phyloP scores from a whole-genome alignment of 2,113 vertebrate species.

The Rhinoderma darwinii region DNA sequence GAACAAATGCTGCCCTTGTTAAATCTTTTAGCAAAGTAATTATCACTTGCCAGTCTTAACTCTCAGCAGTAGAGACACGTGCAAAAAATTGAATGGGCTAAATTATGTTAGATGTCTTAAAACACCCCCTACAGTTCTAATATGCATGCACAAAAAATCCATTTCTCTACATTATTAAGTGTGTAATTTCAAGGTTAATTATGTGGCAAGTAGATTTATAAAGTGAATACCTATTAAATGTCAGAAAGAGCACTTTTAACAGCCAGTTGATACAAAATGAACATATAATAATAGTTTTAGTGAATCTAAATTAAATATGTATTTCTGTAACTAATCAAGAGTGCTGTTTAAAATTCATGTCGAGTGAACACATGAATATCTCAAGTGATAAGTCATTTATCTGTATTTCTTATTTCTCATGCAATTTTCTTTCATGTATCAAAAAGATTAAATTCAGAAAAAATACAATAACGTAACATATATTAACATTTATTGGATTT shows the following conservation, averaged over 20 bases:
- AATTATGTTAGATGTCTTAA: constrained; percentile 35
- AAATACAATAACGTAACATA: background rate
- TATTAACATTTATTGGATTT: background rate
- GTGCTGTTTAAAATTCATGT: constrained; percentile 41
- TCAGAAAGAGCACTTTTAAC: constrained; percentile 42
- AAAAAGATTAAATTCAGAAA: background rate
- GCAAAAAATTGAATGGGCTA: constrained; percentile 8
- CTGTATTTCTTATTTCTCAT: background rate
- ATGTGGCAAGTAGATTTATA: constrained; percentile 51
- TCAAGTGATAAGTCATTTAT: constrained; percentile 39
- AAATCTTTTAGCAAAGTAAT: constrained; percentile 36
- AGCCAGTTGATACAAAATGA: constrained; percentile 51
- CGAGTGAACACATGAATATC: constrained; percentile 28
- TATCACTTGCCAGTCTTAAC: constrained; percentile 36
- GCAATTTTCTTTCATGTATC: background rate
- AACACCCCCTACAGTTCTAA: constrained; percentile 30
- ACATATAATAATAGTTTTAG: constrained; percentile 53
- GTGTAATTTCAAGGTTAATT: constrained; percentile 56
- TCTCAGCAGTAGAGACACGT: constrained; percentile 1
- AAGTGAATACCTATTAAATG: constrained; percentile 51
- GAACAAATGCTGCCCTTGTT: constrained; percentile 12
- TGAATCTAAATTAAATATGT: constrained; percentile 49
- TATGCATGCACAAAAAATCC: constrained; percentile 44
- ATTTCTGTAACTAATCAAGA: constrained; percentile 31
- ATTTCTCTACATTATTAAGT: constrained; percentile 50